Conservation (phyloP, 2,113 vertebrate genomes). For the Prolemur simus region DNA sequence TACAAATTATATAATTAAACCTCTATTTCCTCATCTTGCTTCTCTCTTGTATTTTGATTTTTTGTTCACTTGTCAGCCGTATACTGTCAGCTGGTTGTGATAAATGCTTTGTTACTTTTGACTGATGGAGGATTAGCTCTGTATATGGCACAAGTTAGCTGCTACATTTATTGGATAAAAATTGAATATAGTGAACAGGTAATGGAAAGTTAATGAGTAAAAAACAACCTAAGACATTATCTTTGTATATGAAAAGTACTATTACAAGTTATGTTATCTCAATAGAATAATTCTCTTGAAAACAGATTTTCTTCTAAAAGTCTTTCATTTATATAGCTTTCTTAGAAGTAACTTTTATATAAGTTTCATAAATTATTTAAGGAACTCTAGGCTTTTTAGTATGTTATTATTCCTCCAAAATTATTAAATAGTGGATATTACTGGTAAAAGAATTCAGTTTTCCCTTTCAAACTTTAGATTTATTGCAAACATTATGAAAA, state of each 20-base stretch:
- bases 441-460: neutral
- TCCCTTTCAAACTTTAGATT: neutral
- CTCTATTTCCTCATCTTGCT: neutral
- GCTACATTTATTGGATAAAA: neutral
- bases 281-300: neutral
- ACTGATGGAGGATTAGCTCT: neutral
- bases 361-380: neutral
- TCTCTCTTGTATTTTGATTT: neutral
- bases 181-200: neutral
- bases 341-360: neutral
- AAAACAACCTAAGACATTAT: neutral
- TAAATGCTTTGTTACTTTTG: neutral
- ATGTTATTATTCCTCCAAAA: neutral
- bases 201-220: neutral
- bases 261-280: neutral
- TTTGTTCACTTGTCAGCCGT: neutral
- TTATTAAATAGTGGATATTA: neutral
- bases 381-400: neutral
- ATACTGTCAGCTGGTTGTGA: neutral
- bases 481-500: neutral
- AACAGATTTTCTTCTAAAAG: neutral
- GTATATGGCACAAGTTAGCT: neutral
- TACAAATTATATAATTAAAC: neutral
- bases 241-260: neutral
- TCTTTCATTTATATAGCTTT: neutral